Conservation (phyloP, 2,888 invertebrate species). For the Dasysyrphus albostriatus region DNA sequence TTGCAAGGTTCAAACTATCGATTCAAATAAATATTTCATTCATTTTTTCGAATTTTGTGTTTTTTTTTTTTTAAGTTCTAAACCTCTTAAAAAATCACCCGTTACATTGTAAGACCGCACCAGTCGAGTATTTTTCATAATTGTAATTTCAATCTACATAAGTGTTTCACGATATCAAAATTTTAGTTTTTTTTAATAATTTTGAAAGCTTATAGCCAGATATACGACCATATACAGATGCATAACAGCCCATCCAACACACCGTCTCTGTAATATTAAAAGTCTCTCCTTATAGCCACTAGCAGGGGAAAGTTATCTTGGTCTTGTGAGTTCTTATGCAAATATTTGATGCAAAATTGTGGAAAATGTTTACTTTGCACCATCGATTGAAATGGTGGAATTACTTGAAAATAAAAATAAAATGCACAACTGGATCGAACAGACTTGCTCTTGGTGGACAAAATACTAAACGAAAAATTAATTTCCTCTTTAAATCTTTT, state of each 20-base stretch:
- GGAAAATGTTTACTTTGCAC: slow-evolving; percentile 42
- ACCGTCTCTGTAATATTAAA: slow-evolving; percentile 8
- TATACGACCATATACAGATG: not conserved
- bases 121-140: not conserved
- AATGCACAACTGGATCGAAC: no score
- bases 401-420: not conserved
- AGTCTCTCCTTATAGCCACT: slow-evolving; percentile 3
- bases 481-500: no score
- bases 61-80: no score
- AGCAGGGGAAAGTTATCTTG: slow-evolving; percentile 2
- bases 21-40: no score
- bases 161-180: slow-evolving; percentile 30
- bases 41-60: no score
- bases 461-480: no score
- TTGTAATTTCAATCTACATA: slow-evolving; percentile 46
- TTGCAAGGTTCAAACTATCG: no score
- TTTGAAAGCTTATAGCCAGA: slow-evolving; percentile 45
- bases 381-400: slow-evolving; percentile 18
- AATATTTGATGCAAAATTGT: slow-evolving; percentile 65
- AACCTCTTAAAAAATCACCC: no score
- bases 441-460: no score
- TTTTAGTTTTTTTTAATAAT: slow-evolving; percentile 65
- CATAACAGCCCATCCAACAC: slow-evolving; percentile 20
- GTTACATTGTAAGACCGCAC: no score
- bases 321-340: slow-evolving; percentile 39